phyloP scores from a whole-genome alignment of 2,797 vertebrate species.

The Tarsius wallacei region DNA sequence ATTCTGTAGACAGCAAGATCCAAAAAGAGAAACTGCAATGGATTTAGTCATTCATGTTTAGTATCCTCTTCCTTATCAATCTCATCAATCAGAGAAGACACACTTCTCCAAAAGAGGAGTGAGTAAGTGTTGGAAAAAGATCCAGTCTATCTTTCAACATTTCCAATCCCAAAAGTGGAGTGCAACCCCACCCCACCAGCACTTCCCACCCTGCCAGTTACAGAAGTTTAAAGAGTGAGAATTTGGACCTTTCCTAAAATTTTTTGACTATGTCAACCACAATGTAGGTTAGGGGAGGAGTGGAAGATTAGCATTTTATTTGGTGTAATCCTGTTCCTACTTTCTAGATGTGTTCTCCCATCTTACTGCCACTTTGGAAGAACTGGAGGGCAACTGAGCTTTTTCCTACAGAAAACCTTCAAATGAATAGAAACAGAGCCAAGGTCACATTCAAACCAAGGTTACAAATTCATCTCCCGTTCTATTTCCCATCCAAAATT shows the following conservation, averaged over 20 bases:
- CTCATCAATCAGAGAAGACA: background rate
- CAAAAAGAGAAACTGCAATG: background rate
- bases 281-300: background rate
- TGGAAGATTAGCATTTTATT: background rate
- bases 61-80: background rate
- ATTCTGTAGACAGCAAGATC: background rate
- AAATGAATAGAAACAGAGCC: background rate
- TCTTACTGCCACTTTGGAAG: background rate
- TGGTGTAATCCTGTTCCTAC: background rate
- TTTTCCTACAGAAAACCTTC: background rate
- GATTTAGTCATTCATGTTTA: too few relatives aligned
- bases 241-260: background rate
- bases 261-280: background rate
- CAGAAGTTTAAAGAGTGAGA: background rate
- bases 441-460: background rate
- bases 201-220: background rate
- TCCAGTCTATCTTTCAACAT: background rate
- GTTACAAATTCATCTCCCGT: background rate
- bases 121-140: background rate
- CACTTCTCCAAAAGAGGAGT: background rate
- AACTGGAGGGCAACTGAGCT: background rate
- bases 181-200: background rate
- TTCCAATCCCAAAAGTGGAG: background rate
- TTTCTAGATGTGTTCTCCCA: background rate
- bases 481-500: background rate